A percentile compares a stretch with the other conserved stretches of the same genome.
phyloP scores from a whole-genome alignment of 2,797 vertebrate genomes.

The Hapalemur alaotrensis region DNA sequence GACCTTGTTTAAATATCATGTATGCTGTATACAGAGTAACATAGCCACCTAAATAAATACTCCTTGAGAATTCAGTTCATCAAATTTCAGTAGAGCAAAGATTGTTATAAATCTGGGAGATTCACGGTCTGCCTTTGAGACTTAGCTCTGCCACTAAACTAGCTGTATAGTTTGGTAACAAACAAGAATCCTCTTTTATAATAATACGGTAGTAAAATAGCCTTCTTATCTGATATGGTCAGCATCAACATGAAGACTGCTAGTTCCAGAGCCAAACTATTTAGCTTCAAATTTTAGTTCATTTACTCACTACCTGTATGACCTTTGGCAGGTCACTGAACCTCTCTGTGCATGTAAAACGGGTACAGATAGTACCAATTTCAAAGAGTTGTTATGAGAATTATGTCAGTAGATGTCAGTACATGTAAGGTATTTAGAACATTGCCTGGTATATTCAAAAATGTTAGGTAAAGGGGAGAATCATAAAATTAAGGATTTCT shows the following conservation, averaged over 20 bases:
- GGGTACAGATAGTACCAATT: neutral
- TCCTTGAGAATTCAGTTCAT: neutral
- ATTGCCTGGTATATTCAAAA: neutral
- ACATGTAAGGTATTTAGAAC: neutral
- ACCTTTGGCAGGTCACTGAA: neutral
- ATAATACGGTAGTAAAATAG: neutral
- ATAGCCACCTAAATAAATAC: neutral
- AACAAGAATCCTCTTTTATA: neutral
- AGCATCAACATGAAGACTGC: neutral
- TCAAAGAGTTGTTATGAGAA: neutral
- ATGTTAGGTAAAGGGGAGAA: neutral
- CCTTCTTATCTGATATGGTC: neutral
- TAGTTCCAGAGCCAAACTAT: neutral
- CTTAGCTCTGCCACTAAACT: neutral
- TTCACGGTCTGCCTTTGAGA: neutral
- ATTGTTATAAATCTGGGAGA: neutral
- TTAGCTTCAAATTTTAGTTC: neutral
- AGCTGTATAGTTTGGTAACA: neutral
- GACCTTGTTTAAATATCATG: neutral
- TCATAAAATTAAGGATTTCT: neutral
- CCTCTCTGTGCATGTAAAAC: neutral
- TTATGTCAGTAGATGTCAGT: neutral
- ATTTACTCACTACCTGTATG: neutral
- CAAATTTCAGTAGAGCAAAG: neutral
- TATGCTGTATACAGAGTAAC: conserved; percentile 2